Conservation (phyloP, 2,797 vertebrate genomes). For the Dallia pectoralis region DNA sequence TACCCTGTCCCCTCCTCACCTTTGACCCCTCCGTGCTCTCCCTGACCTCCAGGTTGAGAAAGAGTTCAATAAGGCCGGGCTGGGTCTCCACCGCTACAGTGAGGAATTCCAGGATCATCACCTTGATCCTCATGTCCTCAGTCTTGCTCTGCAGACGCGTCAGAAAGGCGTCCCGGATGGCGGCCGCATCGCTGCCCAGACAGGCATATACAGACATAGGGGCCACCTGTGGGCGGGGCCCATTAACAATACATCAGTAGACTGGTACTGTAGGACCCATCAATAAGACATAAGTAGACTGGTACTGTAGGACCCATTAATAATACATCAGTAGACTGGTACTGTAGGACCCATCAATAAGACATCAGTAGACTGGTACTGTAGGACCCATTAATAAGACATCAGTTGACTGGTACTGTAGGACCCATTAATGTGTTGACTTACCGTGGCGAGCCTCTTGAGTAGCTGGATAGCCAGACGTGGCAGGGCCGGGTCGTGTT, state of each 20-base stretch:
- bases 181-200: slow-evolving; percentile 89
- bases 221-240: slow-evolving; percentile 79
- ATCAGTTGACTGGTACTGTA: neutral
- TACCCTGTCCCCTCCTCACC: slow-evolving; percentile 62
- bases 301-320: neutral
- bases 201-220: slow-evolving; percentile 98
- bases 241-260: neutral
- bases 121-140: slow-evolving; percentile 97
- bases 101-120: slow-evolving; percentile 97
- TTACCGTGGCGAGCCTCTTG: slow-evolving; percentile 92
- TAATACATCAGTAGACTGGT: neutral
- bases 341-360: neutral
- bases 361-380: neutral
- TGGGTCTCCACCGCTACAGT: slow-evolving; percentile 97
- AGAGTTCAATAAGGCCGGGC: slow-evolving; percentile 95
- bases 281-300: neutral
- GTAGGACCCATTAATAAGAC: neutral
- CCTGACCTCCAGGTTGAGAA: slow-evolving; percentile 93
- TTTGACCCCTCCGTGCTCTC: slow-evolving; percentile 87
- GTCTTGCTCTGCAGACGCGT: slow-evolving; percentile 91
- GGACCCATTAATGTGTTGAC: slow-evolving; percentile 1
- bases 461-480: slow-evolving; percentile 94
- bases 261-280: neutral
- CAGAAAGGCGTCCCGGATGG: slow-evolving; percentile 94
- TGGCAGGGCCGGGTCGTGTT: slow-evolving; percentile 91